Conservation (phyloP, 1,140 invertebrate species). For the Penaeus vannamei region DNA sequence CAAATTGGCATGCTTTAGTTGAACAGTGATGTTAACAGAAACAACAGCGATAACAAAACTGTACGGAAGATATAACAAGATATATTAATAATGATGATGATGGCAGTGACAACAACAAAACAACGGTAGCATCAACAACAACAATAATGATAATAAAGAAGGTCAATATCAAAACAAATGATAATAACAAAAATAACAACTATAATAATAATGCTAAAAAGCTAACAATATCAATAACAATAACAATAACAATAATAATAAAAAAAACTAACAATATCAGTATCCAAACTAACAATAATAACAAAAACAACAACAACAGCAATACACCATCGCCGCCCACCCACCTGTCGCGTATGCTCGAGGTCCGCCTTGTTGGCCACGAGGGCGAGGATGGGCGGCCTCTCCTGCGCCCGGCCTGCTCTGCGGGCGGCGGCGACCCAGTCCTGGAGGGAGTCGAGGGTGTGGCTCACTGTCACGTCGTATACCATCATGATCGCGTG, state of each 20-base stretch:
- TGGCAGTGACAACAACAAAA: too few species aligned
- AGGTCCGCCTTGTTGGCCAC: conserved; percentile 91
- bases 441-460: conserved; percentile 83
- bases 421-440: conserved; percentile 82
- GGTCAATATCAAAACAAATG: too few species aligned
- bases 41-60: too few species aligned
- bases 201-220: too few species aligned
- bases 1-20: too few species aligned
- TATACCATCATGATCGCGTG: conserved; percentile 85
- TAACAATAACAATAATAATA: background rate
- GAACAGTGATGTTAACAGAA: too few species aligned
- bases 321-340: background rate
- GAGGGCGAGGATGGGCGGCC: conserved; percentile 80
- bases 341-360: conserved; percentile 77
- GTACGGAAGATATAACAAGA: too few species aligned
- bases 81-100: too few species aligned
- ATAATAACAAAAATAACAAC: too few species aligned
- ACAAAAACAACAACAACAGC: background rate
- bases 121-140: too few species aligned
- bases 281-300: background rate
- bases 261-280: background rate
- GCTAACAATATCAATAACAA: too few species aligned
- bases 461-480: conserved; percentile 86
- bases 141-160: too few species aligned
- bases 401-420: conserved; percentile 75